Evolutionary conservation across 2,888 invertebrate genomes (phyloP).

Genomic region (Scelioninae gen. 2): DNA sequence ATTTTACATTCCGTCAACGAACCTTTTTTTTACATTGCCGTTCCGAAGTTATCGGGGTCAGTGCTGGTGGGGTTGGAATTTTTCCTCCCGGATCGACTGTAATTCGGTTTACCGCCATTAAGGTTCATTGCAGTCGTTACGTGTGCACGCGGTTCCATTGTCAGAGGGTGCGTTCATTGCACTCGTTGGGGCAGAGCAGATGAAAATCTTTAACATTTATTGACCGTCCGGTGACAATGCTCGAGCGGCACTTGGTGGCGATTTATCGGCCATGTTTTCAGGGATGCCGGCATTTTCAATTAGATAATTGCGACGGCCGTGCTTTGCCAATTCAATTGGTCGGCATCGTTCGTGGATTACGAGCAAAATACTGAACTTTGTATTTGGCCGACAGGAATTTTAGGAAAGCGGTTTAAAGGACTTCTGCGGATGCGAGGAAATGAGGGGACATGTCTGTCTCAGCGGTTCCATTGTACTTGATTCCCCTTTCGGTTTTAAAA

Average conservation of each 20-base stretch:
- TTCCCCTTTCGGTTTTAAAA: constrained; percentile 5
- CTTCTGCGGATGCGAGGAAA: constrained; percentile 30
- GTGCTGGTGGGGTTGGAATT: constrained; percentile 7
- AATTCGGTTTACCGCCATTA: constrained; percentile 46
- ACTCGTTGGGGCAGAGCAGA: constrained; percentile 71
- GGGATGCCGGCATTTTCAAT: constrained; percentile 56
- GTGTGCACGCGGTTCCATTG: constrained; percentile 6
- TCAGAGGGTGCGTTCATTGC: constrained; percentile 65
- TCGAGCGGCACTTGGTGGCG: constrained; percentile 7
- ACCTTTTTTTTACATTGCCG: constrained; percentile 16
- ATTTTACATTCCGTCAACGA: constrained; percentile 19
- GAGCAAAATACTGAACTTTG: constrained; percentile 38
- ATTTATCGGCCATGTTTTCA: constrained; percentile 33
- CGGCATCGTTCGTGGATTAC: constrained; percentile 21
- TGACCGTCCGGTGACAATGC: constrained; percentile 60
- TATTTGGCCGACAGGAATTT: constrained; percentile 61
- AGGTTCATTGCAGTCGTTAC: constrained; percentile 39
- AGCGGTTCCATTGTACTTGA: constrained; percentile 59
- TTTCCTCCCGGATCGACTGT: constrained; percentile 25
- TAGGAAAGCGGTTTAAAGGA: constrained; percentile 62
- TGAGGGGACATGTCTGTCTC: constrained; percentile 57
- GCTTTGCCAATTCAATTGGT: constrained; percentile 48
- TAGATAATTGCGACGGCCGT: constrained; percentile 27
- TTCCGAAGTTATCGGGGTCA: constrained; percentile 28
- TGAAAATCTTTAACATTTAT: constrained; percentile 72